phyloP scores from a whole-genome alignment of 2,113 vertebrate species.

The Prionailurus bengalensis region DNA sequence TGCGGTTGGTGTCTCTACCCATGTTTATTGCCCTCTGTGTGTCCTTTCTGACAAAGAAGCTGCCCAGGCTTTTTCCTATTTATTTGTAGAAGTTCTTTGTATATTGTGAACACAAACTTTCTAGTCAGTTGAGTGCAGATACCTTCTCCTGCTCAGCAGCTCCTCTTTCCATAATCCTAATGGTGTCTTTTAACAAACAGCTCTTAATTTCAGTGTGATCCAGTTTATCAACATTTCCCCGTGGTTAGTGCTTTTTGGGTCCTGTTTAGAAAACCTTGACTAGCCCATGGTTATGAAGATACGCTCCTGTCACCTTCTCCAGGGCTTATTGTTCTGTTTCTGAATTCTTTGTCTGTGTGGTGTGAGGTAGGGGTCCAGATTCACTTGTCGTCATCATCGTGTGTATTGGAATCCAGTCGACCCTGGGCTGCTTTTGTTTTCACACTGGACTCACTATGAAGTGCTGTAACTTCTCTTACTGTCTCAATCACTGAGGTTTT shows the following conservation, averaged over 20 bases:
- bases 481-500: not conserved
- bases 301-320: not conserved
- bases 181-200: not conserved
- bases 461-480: too few species aligned
- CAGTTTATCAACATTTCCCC: not conserved
- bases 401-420: not conserved
- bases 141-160: not conserved
- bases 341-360: not conserved
- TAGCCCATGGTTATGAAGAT: not conserved
- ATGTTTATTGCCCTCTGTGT: rapidly evolving
- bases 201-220: not conserved
- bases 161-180: not conserved
- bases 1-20: not conserved
- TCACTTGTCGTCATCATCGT: not conserved
- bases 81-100: not conserved
- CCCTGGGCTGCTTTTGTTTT: not conserved
- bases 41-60: not conserved
- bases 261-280: not conserved
- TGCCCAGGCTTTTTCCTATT: not conserved
- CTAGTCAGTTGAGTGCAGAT: too few species aligned
- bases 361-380: not conserved
- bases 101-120: not conserved
- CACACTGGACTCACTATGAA: not conserved
- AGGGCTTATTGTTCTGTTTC: not conserved
- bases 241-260: too few species aligned